Evolutionary conservation across 2,113 vertebrate genomes (phyloP), one percentile per base, ranked within the genome.

Genomic region (Dinomys branickii): DNA sequence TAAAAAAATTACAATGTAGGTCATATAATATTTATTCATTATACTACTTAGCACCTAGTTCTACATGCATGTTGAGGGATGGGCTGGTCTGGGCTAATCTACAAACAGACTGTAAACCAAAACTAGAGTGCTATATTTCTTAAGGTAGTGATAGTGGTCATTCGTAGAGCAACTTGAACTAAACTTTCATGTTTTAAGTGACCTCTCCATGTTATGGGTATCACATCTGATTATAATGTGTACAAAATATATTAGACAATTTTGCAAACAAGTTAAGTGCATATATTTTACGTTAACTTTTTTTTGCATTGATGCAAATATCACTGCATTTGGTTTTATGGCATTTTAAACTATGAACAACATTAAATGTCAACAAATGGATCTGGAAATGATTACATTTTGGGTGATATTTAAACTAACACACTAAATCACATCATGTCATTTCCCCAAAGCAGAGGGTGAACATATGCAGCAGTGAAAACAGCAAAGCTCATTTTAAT

Each of bases 281-380:
- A 4, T 14, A 19, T 41, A 50, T 84, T 95, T 94, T 65, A 90
- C 67, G 87, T 90, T 92, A 90, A 67, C 93, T 59, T 71, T 44
- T 44, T 58, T 93, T 19, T 89, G 38, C 94, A 91, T 1, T 83
- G 75, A 94, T 84, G 88, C 77, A 94, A 90, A 80, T 83, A 61
- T 17, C 38, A 93, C 61, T 81, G 71, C 24, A 80, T 50, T 94
- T 96, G 58, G 58, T 63, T 94, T 96, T 85, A 90, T 52, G 92
- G 83, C 65, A 97, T 95, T 96, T 94, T 90, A 97, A 97, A 94
- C 35, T 93, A 65, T 82, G 78, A 92, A 92, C 0, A 83, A 71
- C 82, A 88, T 65, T 94, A 96, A 97, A 97, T 95, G 89, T 92
- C 81, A 98, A 94, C 82, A 97, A 97, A 94, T 69, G 77, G 73